Base-by-base conservation (phyloP, 2,113 vertebrate species). In the Forbesichthys papilliferus region DNA sequence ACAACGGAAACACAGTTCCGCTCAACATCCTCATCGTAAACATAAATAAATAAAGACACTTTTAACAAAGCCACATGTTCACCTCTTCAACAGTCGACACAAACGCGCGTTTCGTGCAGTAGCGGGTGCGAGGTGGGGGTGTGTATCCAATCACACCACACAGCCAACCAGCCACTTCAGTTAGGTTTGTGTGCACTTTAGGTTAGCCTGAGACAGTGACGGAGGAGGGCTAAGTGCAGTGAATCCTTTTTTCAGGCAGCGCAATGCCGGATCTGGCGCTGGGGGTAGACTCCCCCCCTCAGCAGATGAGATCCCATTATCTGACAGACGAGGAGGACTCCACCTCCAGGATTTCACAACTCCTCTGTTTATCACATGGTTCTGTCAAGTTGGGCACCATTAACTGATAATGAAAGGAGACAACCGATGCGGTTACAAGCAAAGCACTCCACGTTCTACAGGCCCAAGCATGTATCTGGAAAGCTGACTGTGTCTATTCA, bases 341-440 rank as follows among this genome's bases (percentile, higher is more conserved):
- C 95, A 95, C 91, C 89, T 93, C 95, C 93, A 87, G 90, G 86
- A 94, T 98, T 98, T 93, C 90, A 86, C 91, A 90, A 88, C 89
- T 90, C 91, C 94, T 90, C 92, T 95, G 94, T 95, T 95, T 96
- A 95, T 96, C 96, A 94, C 94, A 94, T 91, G 92, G 92, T 91
- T 92, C 93, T 94, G 95, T 96, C 96, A 97, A 92, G 93, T 93
- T 91, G 96, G 96, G 94, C 93, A 92, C 95, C 94, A 95, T 96
- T 97, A 97, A 94, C 93, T 92, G 93, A 95, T 96, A 96, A 96
- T 95, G 94, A 97, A 95, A 95, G 90, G 93, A 97, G 95, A 97
- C 94, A 93, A 94, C 92, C 94, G 93, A 94, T 92, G 94, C 91
- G 86, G 95, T 94, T 93, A 94, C 92, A 94, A 94, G 95, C 90